Evolutionary conservation across 2,888 invertebrate genomes (phyloP).

Genomic region (Synanthedon andrenaeformis): DNA sequence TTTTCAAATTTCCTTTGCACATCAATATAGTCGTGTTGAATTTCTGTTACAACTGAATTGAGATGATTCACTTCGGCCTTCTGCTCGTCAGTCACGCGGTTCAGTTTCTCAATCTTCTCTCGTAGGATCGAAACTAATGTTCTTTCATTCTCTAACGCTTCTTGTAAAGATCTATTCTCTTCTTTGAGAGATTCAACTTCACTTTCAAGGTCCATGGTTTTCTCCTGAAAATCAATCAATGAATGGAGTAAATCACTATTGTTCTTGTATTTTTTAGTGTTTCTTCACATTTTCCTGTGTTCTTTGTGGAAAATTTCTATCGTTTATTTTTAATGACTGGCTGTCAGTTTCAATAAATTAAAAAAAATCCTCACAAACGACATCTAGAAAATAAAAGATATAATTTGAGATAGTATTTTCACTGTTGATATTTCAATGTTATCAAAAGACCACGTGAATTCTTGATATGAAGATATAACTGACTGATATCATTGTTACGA

Average conservation of each 20-base stretch:
- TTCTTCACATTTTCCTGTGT: background rate
- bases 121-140: slow-evolving; percentile 58
- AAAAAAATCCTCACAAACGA: too few species aligned
- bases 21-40: slow-evolving; percentile 53
- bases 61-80: slow-evolving; percentile 57
- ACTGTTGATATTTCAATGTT: too few species aligned
- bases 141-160: slow-evolving; percentile 67
- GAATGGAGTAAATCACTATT: background rate
- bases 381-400: too few species aligned
- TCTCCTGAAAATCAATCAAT: slow-evolving; percentile 33
- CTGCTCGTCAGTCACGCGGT: slow-evolving; percentile 59
- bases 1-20: slow-evolving; percentile 55
- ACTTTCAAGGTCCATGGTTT: slow-evolving; percentile 45
- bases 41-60: slow-evolving; percentile 46
- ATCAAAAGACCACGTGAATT: too few species aligned
- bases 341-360: too few species aligned
- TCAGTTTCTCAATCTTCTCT: slow-evolving; percentile 62
- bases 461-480: too few species aligned
- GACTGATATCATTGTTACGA: too few species aligned
- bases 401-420: too few species aligned
- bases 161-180: slow-evolving; percentile 56
- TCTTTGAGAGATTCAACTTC: slow-evolving; percentile 59
- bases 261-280: background rate
- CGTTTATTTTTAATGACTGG: too few species aligned
- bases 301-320: too few species aligned